Base-by-base conservation (phyloP, 2,797 vertebrate genomes). In the Naso thynnoides region DNA sequence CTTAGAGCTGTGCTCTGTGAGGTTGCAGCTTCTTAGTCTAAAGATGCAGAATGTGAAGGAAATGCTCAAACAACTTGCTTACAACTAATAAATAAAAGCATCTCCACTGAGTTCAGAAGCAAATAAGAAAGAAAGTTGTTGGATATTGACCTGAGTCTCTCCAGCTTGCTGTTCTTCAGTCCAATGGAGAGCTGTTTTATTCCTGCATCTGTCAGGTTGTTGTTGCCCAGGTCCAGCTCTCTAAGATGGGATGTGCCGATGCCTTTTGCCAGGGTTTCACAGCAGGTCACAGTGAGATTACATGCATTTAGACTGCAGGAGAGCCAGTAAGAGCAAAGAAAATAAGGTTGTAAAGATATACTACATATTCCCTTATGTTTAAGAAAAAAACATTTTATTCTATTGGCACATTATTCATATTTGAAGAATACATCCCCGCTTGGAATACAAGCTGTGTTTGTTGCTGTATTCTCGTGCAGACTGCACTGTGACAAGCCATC, bases 201-300 rank as follows among this genome's bases (percentile, higher is more conserved):
- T 42, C 90, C 91, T 18, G 11, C 41, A 58, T 93, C 90, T 6
- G 76, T 86, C 73, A 93, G 81, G 57, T 80, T 81, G 73, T 93
- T 92, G 74, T 89, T 61, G 21, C 89, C 81, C 50, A 93, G 53
- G 76, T 92, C 73, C 76, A 92, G 60, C 70, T 88, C 84, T 73
- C 56, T 65, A 3, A 92, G 27, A 19, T 76, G 57, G 29, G 86
- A 87, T 8, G 79, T 73, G 54, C 55, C 55, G 69, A 91, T 63
- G 52, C 4, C 33, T 6, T 55, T 56, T 0, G 76, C 74, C 59
- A 93, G 72, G 1, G 1, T 44, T 72, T 76, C 31, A 81, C 90
- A 90, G 82, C 89, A 88, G 65, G 8, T 63, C 29, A 48, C 50
- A 1, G 84, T 88, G 42, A 92, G 87, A 24, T 88, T 77, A 42